Evolutionary conservation across 2,888 invertebrate genomes (phyloP).

Genomic region (Dusona sp.): DNA sequence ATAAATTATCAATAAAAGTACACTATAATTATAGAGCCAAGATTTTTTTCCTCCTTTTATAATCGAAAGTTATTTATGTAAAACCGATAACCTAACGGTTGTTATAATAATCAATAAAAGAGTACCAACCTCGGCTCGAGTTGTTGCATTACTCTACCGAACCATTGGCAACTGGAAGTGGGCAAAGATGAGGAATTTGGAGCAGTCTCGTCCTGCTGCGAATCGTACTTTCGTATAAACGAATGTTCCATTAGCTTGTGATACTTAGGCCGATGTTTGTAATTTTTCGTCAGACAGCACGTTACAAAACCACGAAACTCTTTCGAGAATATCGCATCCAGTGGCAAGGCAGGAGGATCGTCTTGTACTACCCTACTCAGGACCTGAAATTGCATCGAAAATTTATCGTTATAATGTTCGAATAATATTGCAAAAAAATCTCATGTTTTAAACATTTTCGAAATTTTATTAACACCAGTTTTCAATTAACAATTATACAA

Average conservation of each 20-base stretch:
- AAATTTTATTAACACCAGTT: not conserved
- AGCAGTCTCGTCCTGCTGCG: constrained; percentile 74
- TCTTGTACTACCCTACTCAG: constrained; percentile 91
- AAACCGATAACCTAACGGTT: constrained; percentile 46
- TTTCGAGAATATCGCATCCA: constrained; percentile 90
- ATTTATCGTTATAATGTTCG: not conserved
- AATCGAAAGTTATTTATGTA: constrained; percentile 27
- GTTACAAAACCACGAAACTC: constrained; percentile 96
- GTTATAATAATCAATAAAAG: constrained; percentile 29
- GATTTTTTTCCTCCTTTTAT: constrained; percentile 3
- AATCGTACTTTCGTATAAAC: constrained; percentile 93
- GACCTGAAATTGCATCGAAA: constrained; percentile 80
- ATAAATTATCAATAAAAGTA: constrained; percentile 19
- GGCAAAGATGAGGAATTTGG: constrained; percentile 73
- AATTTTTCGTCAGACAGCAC: constrained; percentile 97
- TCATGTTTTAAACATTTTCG: not conserved
- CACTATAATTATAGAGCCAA: constrained; percentile 52
- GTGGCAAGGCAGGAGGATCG: constrained; percentile 94
- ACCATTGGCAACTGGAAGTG: constrained; percentile 88
- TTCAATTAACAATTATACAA: too few species aligned
- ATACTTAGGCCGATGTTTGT: constrained; percentile 97
- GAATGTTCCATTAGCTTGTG: constrained; percentile 94
- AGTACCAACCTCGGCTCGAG: constrained; percentile 83
- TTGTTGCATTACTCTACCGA: constrained; percentile 88
- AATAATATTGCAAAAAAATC: not conserved